Evolutionary conservation across 37 sponge, comb jelly and placozoan genomes (phyloP).

Genomic region (Dysidea cf. avara): DNA sequence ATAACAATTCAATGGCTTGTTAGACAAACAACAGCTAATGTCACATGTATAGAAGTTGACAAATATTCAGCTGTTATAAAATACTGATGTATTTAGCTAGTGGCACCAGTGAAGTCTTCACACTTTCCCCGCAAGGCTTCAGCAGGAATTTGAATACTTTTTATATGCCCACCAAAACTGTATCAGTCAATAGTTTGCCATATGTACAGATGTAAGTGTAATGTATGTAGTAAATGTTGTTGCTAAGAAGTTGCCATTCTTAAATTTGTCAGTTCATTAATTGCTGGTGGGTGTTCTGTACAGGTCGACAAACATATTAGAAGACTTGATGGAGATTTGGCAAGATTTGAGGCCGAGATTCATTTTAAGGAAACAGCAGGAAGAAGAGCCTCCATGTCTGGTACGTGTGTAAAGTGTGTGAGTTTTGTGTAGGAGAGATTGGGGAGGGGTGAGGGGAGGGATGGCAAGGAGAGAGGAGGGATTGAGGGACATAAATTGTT

Average conservation of each 20-base stretch:
- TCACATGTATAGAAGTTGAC: too few species aligned
- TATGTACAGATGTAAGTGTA: too few species aligned
- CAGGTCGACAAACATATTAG: constrained; percentile 95
- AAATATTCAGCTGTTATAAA: too few species aligned
- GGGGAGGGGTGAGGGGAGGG: not conserved
- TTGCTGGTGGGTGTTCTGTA: not conserved
- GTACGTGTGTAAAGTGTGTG: not conserved
- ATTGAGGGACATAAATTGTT: not conserved
- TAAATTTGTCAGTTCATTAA: too few species aligned
- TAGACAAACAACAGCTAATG: too few species aligned
- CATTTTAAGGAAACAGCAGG: constrained; percentile 51
- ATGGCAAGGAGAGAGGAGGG: not conserved
- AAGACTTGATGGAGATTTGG: constrained; percentile 84
- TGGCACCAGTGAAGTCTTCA: too few species aligned
- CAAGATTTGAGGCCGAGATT: constrained; percentile 74
- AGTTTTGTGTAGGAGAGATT: not conserved
- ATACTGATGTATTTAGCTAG: too few species aligned
- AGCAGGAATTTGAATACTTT: too few species aligned
- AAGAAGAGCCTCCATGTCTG: constrained; percentile 17
- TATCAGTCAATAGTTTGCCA: too few species aligned
- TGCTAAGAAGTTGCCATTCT: not conserved
- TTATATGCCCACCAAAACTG: too few species aligned
- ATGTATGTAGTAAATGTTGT: not conserved
- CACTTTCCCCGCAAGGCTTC: too few species aligned
- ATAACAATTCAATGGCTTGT: too few species aligned